These are phyloP conservation scores for Phenganax subtilis DNA, from an alignment of 92 coral and sea anemone genomes.

Conservation along the genomic window DNA sequence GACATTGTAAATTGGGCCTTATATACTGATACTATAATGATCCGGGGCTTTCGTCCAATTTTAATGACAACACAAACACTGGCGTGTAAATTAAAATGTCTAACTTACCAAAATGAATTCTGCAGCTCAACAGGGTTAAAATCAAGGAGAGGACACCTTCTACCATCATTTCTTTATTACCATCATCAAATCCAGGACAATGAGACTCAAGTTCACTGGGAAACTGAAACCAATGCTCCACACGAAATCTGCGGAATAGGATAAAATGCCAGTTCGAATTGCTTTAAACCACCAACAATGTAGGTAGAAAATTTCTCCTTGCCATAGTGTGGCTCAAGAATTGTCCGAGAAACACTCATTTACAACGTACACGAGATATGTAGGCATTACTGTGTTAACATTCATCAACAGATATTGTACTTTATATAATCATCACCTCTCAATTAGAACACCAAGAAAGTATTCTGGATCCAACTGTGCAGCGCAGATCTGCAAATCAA, in stretches of 20 bases:
- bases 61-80: no score
- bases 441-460: constrained; percentile 64
- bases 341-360: no score
- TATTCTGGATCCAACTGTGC: constrained; percentile 88
- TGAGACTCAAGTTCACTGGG: constrained; percentile 63
- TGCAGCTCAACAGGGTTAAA: constrained; percentile 69
- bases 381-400: not conserved
- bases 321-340: no score
- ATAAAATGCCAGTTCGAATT: not conserved
- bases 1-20: no score
- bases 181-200: constrained; percentile 79
- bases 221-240: constrained; percentile 92
- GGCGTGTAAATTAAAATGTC: not conserved
- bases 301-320: no score
- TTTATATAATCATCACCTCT: constrained; percentile 48
- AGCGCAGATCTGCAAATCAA: constrained; percentile 69
- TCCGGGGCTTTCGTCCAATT: no score
- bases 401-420: not conserved
- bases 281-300: no score
- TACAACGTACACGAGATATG: not conserved
- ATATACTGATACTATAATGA: no score
- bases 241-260: constrained; percentile 53
- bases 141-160: constrained; percentile 86
- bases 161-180: constrained; percentile 77
- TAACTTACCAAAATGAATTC: constrained; percentile 71